Percentiles rank a stretch among this genome's conserved stretches.
Conservation (phyloP, 1,140 invertebrate species). For the Trachymyrmex septentrionalis region DNA sequence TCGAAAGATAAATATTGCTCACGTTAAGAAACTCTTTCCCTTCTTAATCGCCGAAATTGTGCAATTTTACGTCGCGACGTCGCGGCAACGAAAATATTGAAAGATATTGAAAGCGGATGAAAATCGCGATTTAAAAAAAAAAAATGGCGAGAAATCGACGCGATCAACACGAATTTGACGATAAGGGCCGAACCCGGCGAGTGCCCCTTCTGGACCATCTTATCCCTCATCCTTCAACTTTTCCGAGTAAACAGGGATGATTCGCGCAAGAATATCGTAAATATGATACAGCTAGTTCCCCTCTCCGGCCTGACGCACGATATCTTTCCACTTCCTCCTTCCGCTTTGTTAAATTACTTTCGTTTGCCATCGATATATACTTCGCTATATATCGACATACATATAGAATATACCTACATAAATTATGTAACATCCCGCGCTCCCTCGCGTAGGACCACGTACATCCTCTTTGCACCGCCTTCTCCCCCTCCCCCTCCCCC, state of each 20-base stretch:
- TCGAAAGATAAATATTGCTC: slow-evolving; percentile 21
- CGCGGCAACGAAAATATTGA: background rate
- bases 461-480: background rate
- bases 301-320: slow-evolving; percentile 40
- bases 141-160: slow-evolving; percentile 9
- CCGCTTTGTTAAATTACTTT: slow-evolving; percentile 68
- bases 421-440: slow-evolving; percentile 65
- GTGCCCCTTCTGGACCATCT: background rate
- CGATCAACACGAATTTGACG: background rate
- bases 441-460: slow-evolving; percentile 42
- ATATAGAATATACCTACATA: slow-evolving; percentile 76
- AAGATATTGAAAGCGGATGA: background rate
- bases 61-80: background rate
- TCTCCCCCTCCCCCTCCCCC: background rate
- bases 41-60: background rate
- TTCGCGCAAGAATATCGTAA: slow-evolving; percentile 69
- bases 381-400: slow-evolving; percentile 72
- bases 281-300: slow-evolving; percentile 29
- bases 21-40: background rate
- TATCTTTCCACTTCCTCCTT: background rate
- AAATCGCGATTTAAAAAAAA: background rate
- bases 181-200: too few species aligned
- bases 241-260: slow-evolving; percentile 69
- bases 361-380: slow-evolving; percentile 76
- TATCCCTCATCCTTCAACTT: background rate